Percentiles rank a stretch among this genome's conserved stretches.
Conservation (phyloP, 2,113 vertebrate species). For the Daubentonia madagascariensis region DNA sequence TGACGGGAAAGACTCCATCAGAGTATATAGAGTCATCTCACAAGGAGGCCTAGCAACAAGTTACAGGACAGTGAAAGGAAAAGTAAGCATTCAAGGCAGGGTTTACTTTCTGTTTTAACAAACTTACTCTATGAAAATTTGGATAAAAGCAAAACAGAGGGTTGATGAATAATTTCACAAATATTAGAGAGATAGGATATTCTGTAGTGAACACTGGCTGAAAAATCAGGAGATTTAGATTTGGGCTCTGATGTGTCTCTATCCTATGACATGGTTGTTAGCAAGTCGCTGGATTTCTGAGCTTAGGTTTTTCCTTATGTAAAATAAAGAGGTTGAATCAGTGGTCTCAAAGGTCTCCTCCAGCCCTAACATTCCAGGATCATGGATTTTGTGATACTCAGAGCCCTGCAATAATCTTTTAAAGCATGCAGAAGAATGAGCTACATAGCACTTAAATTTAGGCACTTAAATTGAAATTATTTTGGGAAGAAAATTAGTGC, state of each 20-base stretch:
- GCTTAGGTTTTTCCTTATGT: background rate
- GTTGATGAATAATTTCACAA: too few relatives aligned
- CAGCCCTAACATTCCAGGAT: background rate
- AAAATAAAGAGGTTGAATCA: background rate
- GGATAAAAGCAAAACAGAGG: background rate
- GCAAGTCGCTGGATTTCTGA: background rate
- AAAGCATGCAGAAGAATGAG: background rate
- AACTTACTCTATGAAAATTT: background rate
- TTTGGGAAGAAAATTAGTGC: background rate
- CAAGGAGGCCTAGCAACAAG: background rate
- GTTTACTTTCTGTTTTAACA: background rate
- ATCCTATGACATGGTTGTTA: background rate
- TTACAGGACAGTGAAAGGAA: background rate
- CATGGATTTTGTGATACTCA: background rate
- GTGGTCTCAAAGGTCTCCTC: background rate
- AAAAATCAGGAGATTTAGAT: background rate
- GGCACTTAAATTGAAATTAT: background rate
- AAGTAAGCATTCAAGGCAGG: background rate
- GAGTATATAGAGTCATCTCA: background rate
- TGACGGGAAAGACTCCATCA: background rate
- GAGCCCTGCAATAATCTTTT: background rate
- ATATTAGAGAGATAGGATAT: background rate
- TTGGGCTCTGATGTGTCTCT: background rate
- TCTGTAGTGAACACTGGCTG: background rate
- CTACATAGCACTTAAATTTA: background rate